A percentile compares a stretch with the other conserved stretches of the same genome.
Conservation (phyloP, 2,888 invertebrate genomes). For the Liopterus haemorrhoidalis region DNA sequence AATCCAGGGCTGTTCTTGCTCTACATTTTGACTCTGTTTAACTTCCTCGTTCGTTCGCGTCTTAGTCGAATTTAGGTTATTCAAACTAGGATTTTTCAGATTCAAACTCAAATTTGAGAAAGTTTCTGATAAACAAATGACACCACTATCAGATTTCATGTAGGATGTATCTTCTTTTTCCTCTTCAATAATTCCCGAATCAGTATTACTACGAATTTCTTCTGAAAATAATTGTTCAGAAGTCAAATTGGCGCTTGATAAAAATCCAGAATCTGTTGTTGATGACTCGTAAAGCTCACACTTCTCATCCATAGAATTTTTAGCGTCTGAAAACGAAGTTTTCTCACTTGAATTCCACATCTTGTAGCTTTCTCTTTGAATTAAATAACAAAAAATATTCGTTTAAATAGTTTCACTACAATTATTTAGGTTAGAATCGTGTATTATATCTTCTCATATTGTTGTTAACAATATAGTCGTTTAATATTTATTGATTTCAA, state of each 20-base stretch:
- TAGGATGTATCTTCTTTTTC: conserved; percentile 32
- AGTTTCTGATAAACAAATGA: conserved; percentile 54
- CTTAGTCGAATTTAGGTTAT: conserved; percentile 39
- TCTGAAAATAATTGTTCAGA: conserved; percentile 39
- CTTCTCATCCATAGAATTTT: conserved; percentile 36
- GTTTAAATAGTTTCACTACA: conserved; percentile 16
- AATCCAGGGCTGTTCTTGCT: conserved; percentile 49
- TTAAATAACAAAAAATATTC: conserved; percentile 15
- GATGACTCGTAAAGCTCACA: conserved; percentile 36
- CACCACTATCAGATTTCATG: conserved; percentile 63
- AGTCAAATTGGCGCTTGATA: conserved; percentile 40
- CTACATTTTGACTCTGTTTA: conserved; percentile 16
- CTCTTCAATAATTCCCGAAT: conserved; percentile 27
- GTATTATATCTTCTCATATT: conserved; percentile 18
- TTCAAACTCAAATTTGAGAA: conserved; percentile 57
- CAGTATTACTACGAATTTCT: conserved; percentile 22
- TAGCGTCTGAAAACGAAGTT: conserved; percentile 38
- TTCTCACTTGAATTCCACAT: conserved; percentile 21
- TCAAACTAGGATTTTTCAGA: conserved; percentile 45
- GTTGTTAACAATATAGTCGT: conserved; percentile 15
- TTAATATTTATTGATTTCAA: no score
- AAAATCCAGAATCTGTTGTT: conserved; percentile 42
- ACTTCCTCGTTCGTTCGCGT: conserved; percentile 29
- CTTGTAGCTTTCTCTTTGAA: conserved; percentile 21
- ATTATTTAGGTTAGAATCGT: conserved; percentile 11